A percentile compares a stretch with the other conserved stretches of the same genome.
phyloP scores from a whole-genome alignment of 2,797 vertebrate species.

The Galago senegalensis region DNA sequence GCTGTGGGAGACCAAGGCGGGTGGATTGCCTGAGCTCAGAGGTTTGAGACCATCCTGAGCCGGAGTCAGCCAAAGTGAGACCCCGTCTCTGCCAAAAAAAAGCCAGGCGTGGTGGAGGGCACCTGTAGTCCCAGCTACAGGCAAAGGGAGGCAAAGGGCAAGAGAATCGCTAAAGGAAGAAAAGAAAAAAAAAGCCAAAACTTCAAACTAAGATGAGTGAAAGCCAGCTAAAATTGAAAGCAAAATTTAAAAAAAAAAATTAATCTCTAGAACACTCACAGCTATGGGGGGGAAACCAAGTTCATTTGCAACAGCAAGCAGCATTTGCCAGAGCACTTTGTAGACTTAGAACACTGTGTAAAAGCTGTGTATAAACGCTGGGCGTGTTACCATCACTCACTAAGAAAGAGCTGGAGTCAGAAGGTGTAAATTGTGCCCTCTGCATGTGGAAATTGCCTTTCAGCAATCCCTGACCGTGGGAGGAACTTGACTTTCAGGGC shows the following conservation, averaged over 20 bases:
- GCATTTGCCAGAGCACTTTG: accelerated
- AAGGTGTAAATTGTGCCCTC: background rate
- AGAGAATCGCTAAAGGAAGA: too few species aligned
- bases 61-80: too few species aligned
- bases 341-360: background rate
- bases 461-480: background rate
- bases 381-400: background rate
- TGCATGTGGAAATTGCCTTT: background rate
- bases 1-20: too few species aligned
- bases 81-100: too few species aligned
- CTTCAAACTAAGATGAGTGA: too few species aligned
- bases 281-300: background rate
- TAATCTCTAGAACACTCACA: accelerated
- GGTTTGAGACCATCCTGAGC: too few species aligned
- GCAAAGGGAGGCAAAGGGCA: too few species aligned
- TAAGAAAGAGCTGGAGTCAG: background rate
- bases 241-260: background rate
- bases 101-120: too few species aligned
- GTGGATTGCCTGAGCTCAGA: too few species aligned
- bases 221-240: too few species aligned
- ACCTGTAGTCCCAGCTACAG: too few species aligned
- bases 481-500: background rate
- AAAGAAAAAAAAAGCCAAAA: too few species aligned
- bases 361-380: accelerated
- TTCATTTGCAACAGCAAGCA: background rate